Conservation (phyloP, 2,888 invertebrate genomes). For the Lottia gigantea region DNA sequence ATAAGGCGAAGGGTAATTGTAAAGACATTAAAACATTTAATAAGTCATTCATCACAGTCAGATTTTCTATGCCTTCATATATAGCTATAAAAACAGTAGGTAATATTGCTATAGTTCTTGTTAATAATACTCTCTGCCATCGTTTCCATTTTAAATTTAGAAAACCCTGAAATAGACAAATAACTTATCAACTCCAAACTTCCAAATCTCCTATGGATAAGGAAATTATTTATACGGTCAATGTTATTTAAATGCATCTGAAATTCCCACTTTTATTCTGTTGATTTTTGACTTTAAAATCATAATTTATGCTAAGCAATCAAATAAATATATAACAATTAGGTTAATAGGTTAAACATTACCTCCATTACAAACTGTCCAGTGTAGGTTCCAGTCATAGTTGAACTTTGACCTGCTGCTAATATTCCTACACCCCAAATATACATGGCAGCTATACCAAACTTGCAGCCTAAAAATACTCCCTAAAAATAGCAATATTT, state of each 20-base stretch:
- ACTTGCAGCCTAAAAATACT: constrained; percentile 76
- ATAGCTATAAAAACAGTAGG: constrained; percentile 70
- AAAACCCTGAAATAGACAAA: constrained; percentile 55
- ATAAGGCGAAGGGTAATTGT: constrained; percentile 87
- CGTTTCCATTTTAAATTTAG: constrained; percentile 64
- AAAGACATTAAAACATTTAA: constrained; percentile 88
- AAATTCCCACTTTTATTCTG: too few species aligned
- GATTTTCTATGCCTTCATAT: constrained; percentile 73
- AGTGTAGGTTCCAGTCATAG: constrained; percentile 82
- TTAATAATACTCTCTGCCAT: constrained; percentile 87
- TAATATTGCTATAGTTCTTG: constrained; percentile 84
- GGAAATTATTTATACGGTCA: too few species aligned
- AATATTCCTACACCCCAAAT: constrained; percentile 86
- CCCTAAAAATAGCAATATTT: constrained; percentile 45
- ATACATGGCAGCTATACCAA: constrained; percentile 81
- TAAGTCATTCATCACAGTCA: constrained; percentile 85
- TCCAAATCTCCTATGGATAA: too few species aligned
- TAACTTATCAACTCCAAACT: too few species aligned
- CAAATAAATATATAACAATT: too few species aligned
- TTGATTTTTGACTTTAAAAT: too few species aligned
- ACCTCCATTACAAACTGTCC: constrained; percentile 89
- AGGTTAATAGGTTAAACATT: too few species aligned
- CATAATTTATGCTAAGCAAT: constrained; percentile 71
- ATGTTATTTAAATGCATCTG: too few species aligned
- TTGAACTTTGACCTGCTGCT: constrained; percentile 86